Evolutionary conservation across 1,140 invertebrate genomes (phyloP).

Genomic region (Choristoneura fumiferana): DNA sequence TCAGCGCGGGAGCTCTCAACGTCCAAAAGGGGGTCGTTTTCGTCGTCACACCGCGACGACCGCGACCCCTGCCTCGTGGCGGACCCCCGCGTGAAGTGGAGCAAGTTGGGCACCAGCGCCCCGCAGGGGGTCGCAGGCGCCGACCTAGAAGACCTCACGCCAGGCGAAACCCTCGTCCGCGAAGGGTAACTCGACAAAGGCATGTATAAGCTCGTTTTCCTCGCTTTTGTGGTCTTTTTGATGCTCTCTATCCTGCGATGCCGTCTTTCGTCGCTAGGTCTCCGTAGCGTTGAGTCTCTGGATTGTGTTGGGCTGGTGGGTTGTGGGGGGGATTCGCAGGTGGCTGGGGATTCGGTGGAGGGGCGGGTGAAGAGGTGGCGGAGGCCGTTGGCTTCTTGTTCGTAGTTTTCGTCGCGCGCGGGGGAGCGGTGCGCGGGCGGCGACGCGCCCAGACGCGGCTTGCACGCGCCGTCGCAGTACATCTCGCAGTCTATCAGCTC

Average conservation of each 20-base stretch:
- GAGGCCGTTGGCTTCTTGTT: constrained; percentile 45
- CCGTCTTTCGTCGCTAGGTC: constrained; percentile 53
- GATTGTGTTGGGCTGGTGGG: constrained; percentile 86
- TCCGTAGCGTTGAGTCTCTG: constrained; percentile 53
- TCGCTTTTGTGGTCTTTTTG: constrained; percentile 59
- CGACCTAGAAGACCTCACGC: constrained; percentile 79
- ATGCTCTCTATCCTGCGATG: constrained; percentile 52
- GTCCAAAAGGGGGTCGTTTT: constrained; percentile 81
- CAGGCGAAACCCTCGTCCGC: constrained; percentile 49
- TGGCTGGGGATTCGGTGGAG: constrained; percentile 46
- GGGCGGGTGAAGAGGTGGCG: constrained; percentile 48
- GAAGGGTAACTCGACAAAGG: constrained; percentile 64
- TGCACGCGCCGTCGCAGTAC: constrained; percentile 63
- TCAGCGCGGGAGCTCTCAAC: constrained; percentile 77
- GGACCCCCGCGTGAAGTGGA: constrained; percentile 68
- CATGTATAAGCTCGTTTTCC: constrained; percentile 81
- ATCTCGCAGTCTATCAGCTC: constrained; percentile 67
- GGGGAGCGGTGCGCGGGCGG: constrained; percentile 49
- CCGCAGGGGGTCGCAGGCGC: constrained; percentile 87
- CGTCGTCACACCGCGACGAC: constrained; percentile 77
- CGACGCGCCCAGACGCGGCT: constrained; percentile 57
- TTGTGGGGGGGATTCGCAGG: constrained; percentile 84
- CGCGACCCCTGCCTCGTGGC: constrained; percentile 71
- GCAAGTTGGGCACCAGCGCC: constrained; percentile 76
- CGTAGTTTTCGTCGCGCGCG: constrained; percentile 49